Conservation (phyloP, 2,888 invertebrate species). For the Apodemia zela region DNA sequence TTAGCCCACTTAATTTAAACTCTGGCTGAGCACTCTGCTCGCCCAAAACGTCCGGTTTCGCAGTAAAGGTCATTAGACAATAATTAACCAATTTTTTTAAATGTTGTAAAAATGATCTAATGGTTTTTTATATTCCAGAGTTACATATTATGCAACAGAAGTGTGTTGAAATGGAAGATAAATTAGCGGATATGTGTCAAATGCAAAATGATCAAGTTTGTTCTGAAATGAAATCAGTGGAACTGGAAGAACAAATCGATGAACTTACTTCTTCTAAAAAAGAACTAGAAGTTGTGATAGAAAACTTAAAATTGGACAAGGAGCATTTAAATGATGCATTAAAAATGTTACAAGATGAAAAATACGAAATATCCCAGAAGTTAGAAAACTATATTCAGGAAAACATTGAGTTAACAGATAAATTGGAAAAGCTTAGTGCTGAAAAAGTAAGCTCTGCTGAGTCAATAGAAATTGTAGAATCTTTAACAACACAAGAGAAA, state of each 20-base stretch:
- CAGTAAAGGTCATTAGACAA: too few relatives aligned
- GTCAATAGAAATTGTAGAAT: conserved; percentile 87
- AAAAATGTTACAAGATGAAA: conserved; percentile 80
- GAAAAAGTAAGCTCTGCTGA: conserved; percentile 88
- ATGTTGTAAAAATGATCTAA: background rate
- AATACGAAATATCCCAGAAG: conserved; percentile 81
- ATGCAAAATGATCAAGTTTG: conserved; percentile 86
- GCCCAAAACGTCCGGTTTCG: too few relatives aligned
- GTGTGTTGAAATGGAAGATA: conserved; percentile 81
- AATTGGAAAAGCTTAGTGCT: conserved; percentile 85
- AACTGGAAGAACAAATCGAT: conserved; percentile 88
- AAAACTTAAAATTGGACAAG: conserved; percentile 73
- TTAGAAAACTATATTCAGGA: conserved; percentile 84
- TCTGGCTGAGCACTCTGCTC: too few relatives aligned
- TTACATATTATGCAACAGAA: conserved; percentile 81
- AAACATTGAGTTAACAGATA: conserved; percentile 87
- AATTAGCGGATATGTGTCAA: conserved; percentile 81
- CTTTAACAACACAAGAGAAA: conserved; percentile 85
- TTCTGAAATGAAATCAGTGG: conserved; percentile 88
- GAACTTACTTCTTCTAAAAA: conserved; percentile 72
- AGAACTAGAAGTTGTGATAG: conserved; percentile 69
- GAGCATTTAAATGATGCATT: conserved; percentile 76
- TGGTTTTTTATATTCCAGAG: conserved; percentile 54
- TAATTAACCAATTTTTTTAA: too few relatives aligned
- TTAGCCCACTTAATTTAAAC: too few relatives aligned